Base-by-base conservation (phyloP, 2,888 invertebrate species). In the Habrosyne pyritoides region DNA sequence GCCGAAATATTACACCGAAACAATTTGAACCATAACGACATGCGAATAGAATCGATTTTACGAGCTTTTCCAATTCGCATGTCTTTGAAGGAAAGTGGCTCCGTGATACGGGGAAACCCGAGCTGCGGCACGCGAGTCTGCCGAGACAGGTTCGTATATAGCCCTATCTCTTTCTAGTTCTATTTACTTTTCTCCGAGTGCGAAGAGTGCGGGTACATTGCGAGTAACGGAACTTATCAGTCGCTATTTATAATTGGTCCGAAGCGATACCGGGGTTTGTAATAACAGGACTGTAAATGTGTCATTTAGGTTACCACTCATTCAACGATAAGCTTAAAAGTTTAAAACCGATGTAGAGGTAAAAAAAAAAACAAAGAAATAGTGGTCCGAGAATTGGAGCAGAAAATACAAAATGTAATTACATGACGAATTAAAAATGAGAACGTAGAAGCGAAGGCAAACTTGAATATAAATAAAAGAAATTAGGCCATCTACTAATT, bases 211-310 rank as follows among this genome's bases (percentile, higher is more conserved):
- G 53, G 68, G 47, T 21, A 47, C 52, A 60, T 26, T 61, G 59
- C 60, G 71, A 67, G 74, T 86, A 88, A 88, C 86, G 81, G 88
- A 77, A 86, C 81, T 80, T 86, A 86, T 87, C 83, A 81, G 77
- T 73, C 69, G 74, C 81, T 89, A 84, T 86, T 86, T 86, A 88
- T 89, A 89, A 87, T 86, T 86, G 80, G 79, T 70, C 65, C 78
- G 75, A 78, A 59, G 71, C 75, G 77, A 83, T 80, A 82, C 77
- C 73, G 73, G 76, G 71, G 75, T 67, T 64, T 56, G 66, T 79
- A 77, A 75, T 79, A 83, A 83, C 82, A 83, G 81, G 77, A 83
- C 73, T 59, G 64, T 59, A 55, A 64, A 60, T 76, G 71, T 77
- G 69, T 75, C 73, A 81, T 71, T 73, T 74, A 59, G 77, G 74